Evolutionary conservation across 2,797 vertebrate species (phyloP).

Genomic region (Spheniscus humboldti): DNA sequence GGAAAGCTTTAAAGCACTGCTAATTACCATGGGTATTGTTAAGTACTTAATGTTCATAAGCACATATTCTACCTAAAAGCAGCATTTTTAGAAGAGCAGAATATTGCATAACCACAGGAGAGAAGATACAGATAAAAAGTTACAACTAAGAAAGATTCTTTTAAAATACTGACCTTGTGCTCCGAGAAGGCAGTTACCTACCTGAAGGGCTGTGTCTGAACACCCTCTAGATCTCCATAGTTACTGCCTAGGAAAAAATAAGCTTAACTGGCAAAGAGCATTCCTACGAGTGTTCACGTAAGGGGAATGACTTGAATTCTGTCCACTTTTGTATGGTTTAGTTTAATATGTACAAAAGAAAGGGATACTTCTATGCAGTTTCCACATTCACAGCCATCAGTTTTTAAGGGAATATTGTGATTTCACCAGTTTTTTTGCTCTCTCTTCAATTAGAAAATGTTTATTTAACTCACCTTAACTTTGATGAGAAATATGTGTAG

Average conservation of each 20-base stretch:
- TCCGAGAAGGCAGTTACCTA: background rate
- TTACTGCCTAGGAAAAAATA: background rate
- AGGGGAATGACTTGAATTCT: background rate
- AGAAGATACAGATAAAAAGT: background rate
- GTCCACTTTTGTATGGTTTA: background rate
- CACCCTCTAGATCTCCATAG: background rate
- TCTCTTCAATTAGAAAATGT: background rate
- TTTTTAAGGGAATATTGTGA: background rate
- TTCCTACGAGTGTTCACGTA: background rate
- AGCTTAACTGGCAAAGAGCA: background rate
- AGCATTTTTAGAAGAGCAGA: background rate
- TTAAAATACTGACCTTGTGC: background rate
- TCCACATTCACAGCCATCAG: background rate
- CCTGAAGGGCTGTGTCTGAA: background rate
- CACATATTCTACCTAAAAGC: background rate
- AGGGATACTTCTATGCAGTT: background rate
- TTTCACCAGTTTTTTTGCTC: background rate
- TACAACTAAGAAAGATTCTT: background rate
- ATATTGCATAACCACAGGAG: background rate
- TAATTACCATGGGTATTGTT: background rate
- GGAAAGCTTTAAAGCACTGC: background rate
- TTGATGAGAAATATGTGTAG: background rate
- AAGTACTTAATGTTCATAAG: background rate
- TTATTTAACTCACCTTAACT: background rate
- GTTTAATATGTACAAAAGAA: background rate